These are phyloP conservation scores for Tachuris rubrigastra DNA, from an alignment of 2,113 vertebrate genomes.

Conservation along the genomic window DNA sequence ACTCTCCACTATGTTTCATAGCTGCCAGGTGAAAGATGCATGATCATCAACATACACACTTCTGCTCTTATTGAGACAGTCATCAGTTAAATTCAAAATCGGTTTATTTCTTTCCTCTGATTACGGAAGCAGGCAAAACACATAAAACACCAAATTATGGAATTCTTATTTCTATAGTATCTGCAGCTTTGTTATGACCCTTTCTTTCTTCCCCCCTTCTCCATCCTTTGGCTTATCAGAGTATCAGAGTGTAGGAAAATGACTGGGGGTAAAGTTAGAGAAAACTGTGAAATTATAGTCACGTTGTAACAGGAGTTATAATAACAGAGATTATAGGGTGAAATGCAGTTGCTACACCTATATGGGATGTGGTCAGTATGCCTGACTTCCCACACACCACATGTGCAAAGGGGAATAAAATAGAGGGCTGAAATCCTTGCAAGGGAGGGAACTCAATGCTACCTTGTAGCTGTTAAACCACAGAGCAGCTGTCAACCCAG, in stretches of 20 bases:
- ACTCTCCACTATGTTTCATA: not conserved
- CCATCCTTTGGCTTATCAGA: not conserved
- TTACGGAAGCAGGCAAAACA: not conserved
- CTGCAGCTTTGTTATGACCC: not conserved
- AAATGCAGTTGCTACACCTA: not conserved
- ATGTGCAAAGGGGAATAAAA: not conserved
- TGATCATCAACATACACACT: accelerated
- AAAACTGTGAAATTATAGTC: not conserved
- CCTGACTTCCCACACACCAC: not conserved
- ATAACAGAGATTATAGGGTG: not conserved
- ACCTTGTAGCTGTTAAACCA: not conserved
- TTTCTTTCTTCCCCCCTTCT: not conserved
- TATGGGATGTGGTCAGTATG: not conserved
- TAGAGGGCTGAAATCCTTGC: not conserved
- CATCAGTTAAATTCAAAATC: not conserved
- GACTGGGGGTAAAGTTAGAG: not conserved
- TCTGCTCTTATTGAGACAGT: not conserved
- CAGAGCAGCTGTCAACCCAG: not conserved
- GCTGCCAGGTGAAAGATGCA: not conserved
- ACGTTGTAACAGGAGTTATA: not conserved
- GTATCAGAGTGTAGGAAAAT: not conserved
- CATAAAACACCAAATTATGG: not conserved
- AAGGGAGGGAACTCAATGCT: accelerated
- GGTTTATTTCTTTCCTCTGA: not conserved
- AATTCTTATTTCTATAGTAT: not conserved